Evolutionary conservation across 2,797 vertebrate genomes (phyloP).

Genomic region (Myotis daubentonii): DNA sequence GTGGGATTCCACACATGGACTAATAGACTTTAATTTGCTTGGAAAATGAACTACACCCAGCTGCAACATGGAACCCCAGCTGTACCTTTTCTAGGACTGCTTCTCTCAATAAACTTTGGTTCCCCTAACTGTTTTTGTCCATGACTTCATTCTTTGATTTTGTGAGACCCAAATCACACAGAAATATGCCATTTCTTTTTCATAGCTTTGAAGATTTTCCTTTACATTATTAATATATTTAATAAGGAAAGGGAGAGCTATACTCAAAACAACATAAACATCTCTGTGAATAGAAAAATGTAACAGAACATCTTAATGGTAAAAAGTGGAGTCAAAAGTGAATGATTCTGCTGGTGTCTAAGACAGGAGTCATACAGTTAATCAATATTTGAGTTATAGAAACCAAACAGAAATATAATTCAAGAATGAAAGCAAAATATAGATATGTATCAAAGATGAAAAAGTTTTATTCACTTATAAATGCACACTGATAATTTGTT

Average conservation of each 20-base stretch:
- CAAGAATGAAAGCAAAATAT: neutral
- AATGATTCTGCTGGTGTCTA: neutral
- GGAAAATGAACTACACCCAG: too few species aligned
- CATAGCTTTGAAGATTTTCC: neutral
- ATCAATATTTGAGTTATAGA: neutral
- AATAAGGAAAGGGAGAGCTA: neutral
- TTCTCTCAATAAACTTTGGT: too few species aligned
- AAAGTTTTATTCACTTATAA: neutral
- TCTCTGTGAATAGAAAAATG: neutral
- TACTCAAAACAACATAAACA: neutral
- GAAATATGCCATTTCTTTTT: neutral
- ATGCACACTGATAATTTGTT: neutral
- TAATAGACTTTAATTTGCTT: too few species aligned
- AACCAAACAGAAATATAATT: neutral
- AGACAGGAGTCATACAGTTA: neutral
- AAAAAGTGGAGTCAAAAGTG: too few species aligned
- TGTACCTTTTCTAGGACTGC: too few species aligned
- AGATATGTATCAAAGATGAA: neutral
- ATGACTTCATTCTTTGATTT: too few species aligned
- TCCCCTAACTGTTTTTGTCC: too few species aligned
- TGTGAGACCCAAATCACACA: too few species aligned
- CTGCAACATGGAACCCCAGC: too few species aligned
- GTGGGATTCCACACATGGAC: too few species aligned
- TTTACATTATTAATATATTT: neutral
- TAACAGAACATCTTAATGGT: neutral